Evolutionary conservation across 2,797 vertebrate species (phyloP).

Genomic region (Erethizon dorsatum): DNA sequence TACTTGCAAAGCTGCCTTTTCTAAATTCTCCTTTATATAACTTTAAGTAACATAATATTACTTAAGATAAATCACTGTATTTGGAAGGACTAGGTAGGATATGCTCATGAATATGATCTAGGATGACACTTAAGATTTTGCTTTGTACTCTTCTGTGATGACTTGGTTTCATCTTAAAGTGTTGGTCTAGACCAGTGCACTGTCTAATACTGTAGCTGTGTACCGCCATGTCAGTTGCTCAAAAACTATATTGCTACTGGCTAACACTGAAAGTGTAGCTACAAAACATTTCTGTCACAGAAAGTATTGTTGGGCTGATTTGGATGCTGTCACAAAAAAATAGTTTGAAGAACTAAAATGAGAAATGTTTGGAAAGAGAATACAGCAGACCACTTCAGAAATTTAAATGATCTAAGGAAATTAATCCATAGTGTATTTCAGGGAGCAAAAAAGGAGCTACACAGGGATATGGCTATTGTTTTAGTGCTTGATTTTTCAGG

Average conservation of each 20-base stretch:
- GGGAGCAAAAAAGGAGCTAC: background rate
- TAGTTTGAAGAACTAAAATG: background rate
- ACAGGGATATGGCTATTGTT: background rate
- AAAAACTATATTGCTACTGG: background rate
- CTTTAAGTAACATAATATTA: constrained; percentile 30
- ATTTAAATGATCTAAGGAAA: background rate
- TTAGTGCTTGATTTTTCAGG: background rate
- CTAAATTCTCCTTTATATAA: constrained; percentile 5
- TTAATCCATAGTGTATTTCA: constrained; percentile 23
- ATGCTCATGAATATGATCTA: background rate
- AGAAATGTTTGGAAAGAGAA: constrained; percentile 41
- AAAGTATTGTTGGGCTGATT: background rate
- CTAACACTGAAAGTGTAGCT: background rate
- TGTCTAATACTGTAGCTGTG: background rate
- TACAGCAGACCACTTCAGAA: background rate
- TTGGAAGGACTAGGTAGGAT: constrained; percentile 53
- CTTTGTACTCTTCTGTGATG: background rate
- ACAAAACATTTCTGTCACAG: background rate
- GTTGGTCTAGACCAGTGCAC: background rate
- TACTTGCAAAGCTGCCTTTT: background rate
- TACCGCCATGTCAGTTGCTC: background rate
- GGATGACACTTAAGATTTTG: constrained; percentile 7
- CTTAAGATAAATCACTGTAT: background rate
- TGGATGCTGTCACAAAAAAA: background rate
- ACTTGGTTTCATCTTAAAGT: constrained; percentile 13